Conservation (phyloP, 2,888 invertebrate genomes). For the Patella caerulea region DNA sequence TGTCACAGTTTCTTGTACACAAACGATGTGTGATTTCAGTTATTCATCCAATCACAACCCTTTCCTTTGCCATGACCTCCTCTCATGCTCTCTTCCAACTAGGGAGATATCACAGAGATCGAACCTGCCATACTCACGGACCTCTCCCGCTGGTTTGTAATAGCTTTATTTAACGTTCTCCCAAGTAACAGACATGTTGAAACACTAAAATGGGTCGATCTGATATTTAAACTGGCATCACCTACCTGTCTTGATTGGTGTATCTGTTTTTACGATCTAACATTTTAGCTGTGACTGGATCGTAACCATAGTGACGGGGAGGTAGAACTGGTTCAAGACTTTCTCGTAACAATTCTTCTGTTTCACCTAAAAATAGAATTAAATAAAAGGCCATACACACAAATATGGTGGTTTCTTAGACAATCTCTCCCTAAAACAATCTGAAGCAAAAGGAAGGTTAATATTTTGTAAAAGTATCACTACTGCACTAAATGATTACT, state of each 20-base stretch:
- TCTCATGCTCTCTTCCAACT: no score
- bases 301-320: conserved; percentile 37
- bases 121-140: no score
- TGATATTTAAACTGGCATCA: background rate
- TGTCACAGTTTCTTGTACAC: no score
- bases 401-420: background rate
- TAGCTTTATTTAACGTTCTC: no score
- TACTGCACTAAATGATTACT: background rate
- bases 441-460: background rate
- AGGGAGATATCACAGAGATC: no score
- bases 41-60: no score
- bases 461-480: background rate
- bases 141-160: no score
- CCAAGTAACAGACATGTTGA: no score
- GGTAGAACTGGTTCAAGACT: conserved; percentile 30
- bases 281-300: conserved; percentile 57
- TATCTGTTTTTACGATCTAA: conserved; percentile 50
- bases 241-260: conserved; percentile 44
- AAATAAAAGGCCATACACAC: background rate
- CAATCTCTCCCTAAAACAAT: background rate
- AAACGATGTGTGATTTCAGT: no score
- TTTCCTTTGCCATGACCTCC: no score
- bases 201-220: no score
- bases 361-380: conserved; percentile 19
- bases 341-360: conserved; percentile 36